Base-by-base conservation (phyloP, 2,888 invertebrate species). In the Gastracanthus pulcherrimus region DNA sequence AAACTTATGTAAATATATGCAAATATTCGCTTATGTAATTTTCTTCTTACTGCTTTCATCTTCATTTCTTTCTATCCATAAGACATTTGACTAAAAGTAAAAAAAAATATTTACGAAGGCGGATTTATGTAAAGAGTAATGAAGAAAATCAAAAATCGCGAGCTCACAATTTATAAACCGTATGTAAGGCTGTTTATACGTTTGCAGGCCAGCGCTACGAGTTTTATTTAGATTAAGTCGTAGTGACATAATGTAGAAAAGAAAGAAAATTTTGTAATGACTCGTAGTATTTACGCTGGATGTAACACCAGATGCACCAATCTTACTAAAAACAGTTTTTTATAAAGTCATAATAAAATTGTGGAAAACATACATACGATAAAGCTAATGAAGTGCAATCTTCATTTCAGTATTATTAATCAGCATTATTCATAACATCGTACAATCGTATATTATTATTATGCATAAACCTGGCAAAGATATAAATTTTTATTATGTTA, bases 301-400 rank as follows among this genome's bases (percentile, higher is more conserved):
- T 75, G 81, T 78, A 70, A 78, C 29, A 78, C 72, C 83, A 83
- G 82, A 64, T 82, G 84, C 82, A 83, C 77, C 82, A 85, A 85
- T 75, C 83, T 85, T 83, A 81, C 62, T 84, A 84, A 83, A 70
- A 75, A 34, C 36, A 31, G 31, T 85, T 86, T 86, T 87, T 82
- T 85, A 86, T 84, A 74, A 83, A 82, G 67, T 66, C n/a, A 69
- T 66, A 34, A 80, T 9, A 69, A 60, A 45, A 58, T 55, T 64
- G 62, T 51, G 23, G 48, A n/a, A 62, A n/a, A n/a, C 51, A 45
- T 51, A 81, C 72, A 51, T 82, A 84, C 48, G 82, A 82, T 66
- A 69, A 75, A 76, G 55, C 26, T 70, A 78, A 70, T 58, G 70
- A 51, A 83, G 77, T 70, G 83, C 78, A 75, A 81, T 74, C 81